These are phyloP conservation scores for Neotoxoptera formosana DNA, from an alignment of 1,140 invertebrate species.

Conservation along the genomic window DNA sequence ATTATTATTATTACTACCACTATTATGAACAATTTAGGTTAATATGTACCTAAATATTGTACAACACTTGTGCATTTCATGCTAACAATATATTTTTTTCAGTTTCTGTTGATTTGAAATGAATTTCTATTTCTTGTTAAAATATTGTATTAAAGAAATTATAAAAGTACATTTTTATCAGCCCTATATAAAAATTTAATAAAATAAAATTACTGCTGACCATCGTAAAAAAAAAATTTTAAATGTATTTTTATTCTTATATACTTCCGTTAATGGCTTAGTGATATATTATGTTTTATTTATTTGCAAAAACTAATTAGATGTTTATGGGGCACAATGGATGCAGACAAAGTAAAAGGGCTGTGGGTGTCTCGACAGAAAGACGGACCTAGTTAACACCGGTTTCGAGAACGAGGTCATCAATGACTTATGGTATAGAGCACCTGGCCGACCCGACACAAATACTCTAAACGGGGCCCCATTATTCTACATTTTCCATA, in stretches of 20 bases:
- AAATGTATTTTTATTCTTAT: not conserved
- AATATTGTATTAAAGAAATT: not conserved
- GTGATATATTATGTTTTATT: not conserved
- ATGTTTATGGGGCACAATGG: constrained; percentile 21
- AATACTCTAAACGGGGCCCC: constrained; percentile 48
- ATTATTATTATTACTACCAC: too few species aligned
- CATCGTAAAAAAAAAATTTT: not conserved
- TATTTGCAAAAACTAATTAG: not conserved
- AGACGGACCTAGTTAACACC: constrained; percentile 57
- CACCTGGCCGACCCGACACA: constrained; percentile 54
- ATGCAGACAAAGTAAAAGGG: constrained; percentile 50
- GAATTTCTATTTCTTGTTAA: too few species aligned
- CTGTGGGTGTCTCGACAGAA: constrained; percentile 48
- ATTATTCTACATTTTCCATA: constrained; percentile 54
- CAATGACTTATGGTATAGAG: constrained; percentile 56
- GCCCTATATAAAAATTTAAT: not conserved
- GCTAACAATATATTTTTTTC: too few species aligned
- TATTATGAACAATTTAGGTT: too few species aligned
- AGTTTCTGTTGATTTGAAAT: too few species aligned
- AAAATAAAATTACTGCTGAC: not conserved
- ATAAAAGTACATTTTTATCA: not conserved
- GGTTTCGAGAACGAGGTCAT: constrained; percentile 57
- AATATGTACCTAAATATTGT: too few species aligned
- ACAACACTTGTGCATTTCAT: too few species aligned
- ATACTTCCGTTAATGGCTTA: not conserved